Conservation (phyloP, 2,113 vertebrate genomes). For the Aepyceros melampus region DNA sequence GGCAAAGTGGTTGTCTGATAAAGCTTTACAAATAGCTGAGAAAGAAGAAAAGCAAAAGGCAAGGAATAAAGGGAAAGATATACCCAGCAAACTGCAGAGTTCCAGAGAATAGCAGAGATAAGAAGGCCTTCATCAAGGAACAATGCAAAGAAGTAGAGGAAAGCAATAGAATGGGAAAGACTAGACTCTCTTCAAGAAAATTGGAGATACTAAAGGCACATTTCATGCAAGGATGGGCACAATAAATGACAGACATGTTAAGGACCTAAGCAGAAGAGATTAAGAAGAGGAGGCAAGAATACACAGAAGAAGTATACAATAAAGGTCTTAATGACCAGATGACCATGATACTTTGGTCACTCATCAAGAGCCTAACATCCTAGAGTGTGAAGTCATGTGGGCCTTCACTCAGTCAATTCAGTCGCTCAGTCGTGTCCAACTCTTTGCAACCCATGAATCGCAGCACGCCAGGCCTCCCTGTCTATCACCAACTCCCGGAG, state of each 20-base stretch:
- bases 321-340: neutral
- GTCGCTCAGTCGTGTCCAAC: fast-evolving
- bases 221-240: neutral
- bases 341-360: neutral
- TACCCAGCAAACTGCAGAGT: neutral
- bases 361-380: neutral
- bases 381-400: neutral
- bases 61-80: neutral
- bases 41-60: neutral
- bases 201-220: neutral
- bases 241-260: neutral
- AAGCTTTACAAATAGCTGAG: neutral
- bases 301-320: neutral
- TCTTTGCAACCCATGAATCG: too few species aligned
- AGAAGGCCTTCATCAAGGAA: neutral
- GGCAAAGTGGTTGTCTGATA: neutral
- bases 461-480: too few species aligned
- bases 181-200: neutral
- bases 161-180: neutral
- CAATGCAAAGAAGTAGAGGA: neutral
- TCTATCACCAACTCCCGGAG: too few species aligned
- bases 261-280: neutral
- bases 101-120: neutral
- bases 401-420: neutral
- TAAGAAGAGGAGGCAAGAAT: neutral